Evolutionary conservation across 2,888 invertebrate species (phyloP), one percentile per base, ranked within the genome.

Genomic region (Macrosiphum euphorbiae): DNA sequence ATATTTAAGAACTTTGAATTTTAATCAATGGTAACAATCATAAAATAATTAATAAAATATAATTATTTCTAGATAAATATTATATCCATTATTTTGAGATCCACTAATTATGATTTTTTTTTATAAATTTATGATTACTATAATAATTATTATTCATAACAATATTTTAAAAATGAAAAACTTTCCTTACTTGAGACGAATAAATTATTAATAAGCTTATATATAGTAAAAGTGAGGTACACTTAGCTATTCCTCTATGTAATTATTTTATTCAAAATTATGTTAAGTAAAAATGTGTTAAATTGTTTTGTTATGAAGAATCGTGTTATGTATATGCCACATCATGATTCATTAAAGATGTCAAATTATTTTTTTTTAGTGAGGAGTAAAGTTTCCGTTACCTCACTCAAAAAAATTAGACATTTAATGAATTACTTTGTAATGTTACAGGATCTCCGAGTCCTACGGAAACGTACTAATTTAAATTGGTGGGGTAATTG

Each of bases 351-450:
- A 78, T 78, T 78, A 78, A 78, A 35, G 20, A 78, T 78, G 78
- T 20, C 78, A 78, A 67, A 78, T 78, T 35, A 35, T 35, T 67
- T 67, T 78, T 78, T 35, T 78, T 78, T 20, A 35, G 1, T 8
- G 2, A 35, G 20, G 78, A 78, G 35, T 78, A 78, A 41, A 35
- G 35, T 78, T 78, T 78, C 78, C 20, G 20, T 35, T 78, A 28
- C 78, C 78, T 78, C 35, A 35, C 78, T 35, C 78, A 78, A 78
- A 78, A 58, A 78, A 35, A 35, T 35, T 78, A 78, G 78, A 78
- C 78, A 35, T 35, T 35, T 78, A 78, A 78, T 78, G 78, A 78
- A 78, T 78, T 78, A 78, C 78, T 78, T 78, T 78, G 78, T 78
- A 78, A 35, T 78, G 78, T 78, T 78, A 78, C 78, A 78, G 35